A percentile compares a stretch with the other conserved stretches of the same genome.
These are phyloP conservation scores for Drosophila nikananu DNA, from an alignment of 1,140 invertebrate genomes.

Conservation along the genomic window DNA sequence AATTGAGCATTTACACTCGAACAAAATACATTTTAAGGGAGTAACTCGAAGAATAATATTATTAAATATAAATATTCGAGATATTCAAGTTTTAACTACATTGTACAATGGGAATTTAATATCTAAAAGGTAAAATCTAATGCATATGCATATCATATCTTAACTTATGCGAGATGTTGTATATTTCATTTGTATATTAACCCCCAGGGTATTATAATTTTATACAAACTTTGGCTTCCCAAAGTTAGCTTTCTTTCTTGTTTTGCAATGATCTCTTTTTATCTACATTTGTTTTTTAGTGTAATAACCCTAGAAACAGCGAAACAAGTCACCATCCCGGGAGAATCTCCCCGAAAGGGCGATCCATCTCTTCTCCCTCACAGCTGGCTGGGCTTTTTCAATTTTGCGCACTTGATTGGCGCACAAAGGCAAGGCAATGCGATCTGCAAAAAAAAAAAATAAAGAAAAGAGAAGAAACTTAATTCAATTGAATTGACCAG, in stretches of 20 bases:
- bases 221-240: no score
- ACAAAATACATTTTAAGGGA: background rate
- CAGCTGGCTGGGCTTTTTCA: constrained; percentile 23
- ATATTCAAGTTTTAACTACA: no score
- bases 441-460: constrained; percentile 51
- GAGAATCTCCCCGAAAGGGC: constrained; percentile 42
- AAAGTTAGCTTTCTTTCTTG: no score
- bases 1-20: constrained; percentile 5
- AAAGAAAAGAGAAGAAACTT: constrained; percentile 39
- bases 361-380: constrained; percentile 6
- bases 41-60: background rate
- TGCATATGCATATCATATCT: background rate
- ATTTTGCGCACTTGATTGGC: constrained; percentile 60
- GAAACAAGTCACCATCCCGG: constrained; percentile 24
- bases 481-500: constrained; percentile 73
- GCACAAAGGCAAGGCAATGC: constrained; percentile 62
- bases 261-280: background rate
- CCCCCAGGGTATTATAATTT: no score
- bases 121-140: no score
- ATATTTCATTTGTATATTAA: no score
- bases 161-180: no score
- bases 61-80: no score
- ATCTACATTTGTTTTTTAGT: background rate
- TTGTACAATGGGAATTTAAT: no score
- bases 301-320: constrained; percentile 40